These are phyloP conservation scores for Ernsta delagoae DNA, from an alignment of 2,888 invertebrate species.

Conservation along the genomic window DNA sequence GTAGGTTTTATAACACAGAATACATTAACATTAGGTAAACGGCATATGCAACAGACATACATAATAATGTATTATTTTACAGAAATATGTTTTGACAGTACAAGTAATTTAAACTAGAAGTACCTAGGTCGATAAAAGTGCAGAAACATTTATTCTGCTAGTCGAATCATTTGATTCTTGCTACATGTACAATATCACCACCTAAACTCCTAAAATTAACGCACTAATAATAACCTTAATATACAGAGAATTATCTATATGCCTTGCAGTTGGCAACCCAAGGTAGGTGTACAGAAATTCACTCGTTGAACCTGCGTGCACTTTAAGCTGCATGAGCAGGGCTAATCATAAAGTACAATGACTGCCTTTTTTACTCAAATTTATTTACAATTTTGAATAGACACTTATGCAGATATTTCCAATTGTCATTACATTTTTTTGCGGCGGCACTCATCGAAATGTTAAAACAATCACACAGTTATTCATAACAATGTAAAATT, in stretches of 20 bases:
- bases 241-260: not conserved
- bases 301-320: not conserved
- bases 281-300: not conserved
- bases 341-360: not conserved
- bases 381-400: constrained; percentile 24
- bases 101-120: no score
- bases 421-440: not conserved
- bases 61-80: not conserved
- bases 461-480: constrained; percentile 3
- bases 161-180: no score
- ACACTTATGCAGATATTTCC: not conserved
- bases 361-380: not conserved
- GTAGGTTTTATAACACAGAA: not conserved
- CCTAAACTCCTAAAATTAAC: not conserved
- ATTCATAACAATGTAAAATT: constrained; percentile 7
- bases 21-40: not conserved
- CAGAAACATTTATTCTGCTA: no score
- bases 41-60: not conserved
- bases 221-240: constrained; percentile 1
- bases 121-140: no score
- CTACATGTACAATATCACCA: no score
- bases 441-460: constrained; percentile 12
- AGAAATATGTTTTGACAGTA: no score
- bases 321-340: not conserved
- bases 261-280: not conserved